Base-by-base conservation (phyloP, 2,113 vertebrate species). In the Myotis brandtii region DNA sequence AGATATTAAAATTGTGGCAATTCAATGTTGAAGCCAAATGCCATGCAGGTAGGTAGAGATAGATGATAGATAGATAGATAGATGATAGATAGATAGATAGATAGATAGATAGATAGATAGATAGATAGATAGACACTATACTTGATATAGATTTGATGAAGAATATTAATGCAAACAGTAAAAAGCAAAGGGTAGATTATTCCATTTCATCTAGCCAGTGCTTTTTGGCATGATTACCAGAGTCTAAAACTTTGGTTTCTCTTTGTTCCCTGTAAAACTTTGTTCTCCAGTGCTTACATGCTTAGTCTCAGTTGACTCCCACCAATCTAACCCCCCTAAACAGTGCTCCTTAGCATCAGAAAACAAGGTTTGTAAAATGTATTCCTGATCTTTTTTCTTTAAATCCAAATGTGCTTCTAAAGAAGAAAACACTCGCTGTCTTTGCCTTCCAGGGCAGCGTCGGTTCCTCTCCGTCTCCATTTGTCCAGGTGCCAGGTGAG, bases 401-500 rank as follows among this genome's bases (percentile, higher is more conserved):
- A 62, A 91, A 64, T 69, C 52, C 18, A 77, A 14, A 46, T 64
- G 89, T 93, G 73, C 56, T 66, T 43, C 67, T 84, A 80, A 80
- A 16, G 32, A 32, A 84, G 72, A 81, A 79, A 64, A 67, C 5
- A 64, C 52, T 80, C 92, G 52, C 62, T 77, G 3, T 88, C 80
- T 97, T 96, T 97, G 30, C 97, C 64, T 98, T 98, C 70, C 98
- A 99, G 99, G 99, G 99, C 76, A 98, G 98, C 32, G 96, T 91
- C 16, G 89, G 97, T 84, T 64, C 98, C 34, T 77, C 97, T 0
- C 99, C 98, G 48, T 94, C 98, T 3, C 97, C 99, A 0, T 99
- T 99, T 66, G 97, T 98, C 93, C 99, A 99, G 95, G 98, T 99
- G 98, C 97, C 99, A 98, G 99, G 99, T 99, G 97, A 99, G 99